These are phyloP conservation scores for Patella pellucida DNA, from an alignment of 2,888 invertebrate genomes.

Conservation along the genomic window DNA sequence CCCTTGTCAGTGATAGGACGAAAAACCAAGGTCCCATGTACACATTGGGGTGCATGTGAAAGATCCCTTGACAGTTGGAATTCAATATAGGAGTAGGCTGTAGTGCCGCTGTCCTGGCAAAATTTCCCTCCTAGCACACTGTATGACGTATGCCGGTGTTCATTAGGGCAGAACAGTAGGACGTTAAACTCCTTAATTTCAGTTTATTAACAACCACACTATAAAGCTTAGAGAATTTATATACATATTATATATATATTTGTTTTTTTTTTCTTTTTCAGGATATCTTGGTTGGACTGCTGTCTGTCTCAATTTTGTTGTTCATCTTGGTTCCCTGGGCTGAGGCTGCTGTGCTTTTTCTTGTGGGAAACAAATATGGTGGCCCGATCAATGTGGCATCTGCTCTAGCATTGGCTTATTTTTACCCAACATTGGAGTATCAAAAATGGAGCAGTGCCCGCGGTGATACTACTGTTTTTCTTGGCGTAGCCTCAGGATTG, in stretches of 20 bases:
- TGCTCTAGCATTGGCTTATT: slow-evolving; percentile 79
- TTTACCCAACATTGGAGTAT: slow-evolving; percentile 83
- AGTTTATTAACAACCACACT: too few species aligned
- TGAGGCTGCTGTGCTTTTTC: slow-evolving; percentile 81
- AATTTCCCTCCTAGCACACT: too few species aligned
- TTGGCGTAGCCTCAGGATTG: slow-evolving; percentile 78
- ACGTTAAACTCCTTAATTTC: too few species aligned
- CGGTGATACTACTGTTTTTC: slow-evolving; percentile 90
- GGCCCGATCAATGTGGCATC: slow-evolving; percentile 77
- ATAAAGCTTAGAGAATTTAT: neutral
- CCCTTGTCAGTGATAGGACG: too few species aligned
- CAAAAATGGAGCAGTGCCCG: slow-evolving; percentile 88
- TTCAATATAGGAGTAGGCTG: too few species aligned
- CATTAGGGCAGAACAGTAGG: too few species aligned
- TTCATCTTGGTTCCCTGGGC: slow-evolving; percentile 82
- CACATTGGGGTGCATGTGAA: too few species aligned
- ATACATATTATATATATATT: neutral
- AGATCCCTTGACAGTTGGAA: too few species aligned
- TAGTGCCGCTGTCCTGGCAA: too few species aligned
- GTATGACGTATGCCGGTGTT: too few species aligned
- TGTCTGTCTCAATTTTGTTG: slow-evolving; percentile 80
- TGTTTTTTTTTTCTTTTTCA: slow-evolving; percentile 66
- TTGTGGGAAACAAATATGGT: slow-evolving; percentile 79
- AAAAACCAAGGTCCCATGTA: too few species aligned
- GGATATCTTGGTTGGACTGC: slow-evolving; percentile 87